Evolutionary conservation across 2,888 invertebrate genomes (phyloP), one percentile per base, ranked within the genome.

Genomic region (Euzetes globulus): DNA sequence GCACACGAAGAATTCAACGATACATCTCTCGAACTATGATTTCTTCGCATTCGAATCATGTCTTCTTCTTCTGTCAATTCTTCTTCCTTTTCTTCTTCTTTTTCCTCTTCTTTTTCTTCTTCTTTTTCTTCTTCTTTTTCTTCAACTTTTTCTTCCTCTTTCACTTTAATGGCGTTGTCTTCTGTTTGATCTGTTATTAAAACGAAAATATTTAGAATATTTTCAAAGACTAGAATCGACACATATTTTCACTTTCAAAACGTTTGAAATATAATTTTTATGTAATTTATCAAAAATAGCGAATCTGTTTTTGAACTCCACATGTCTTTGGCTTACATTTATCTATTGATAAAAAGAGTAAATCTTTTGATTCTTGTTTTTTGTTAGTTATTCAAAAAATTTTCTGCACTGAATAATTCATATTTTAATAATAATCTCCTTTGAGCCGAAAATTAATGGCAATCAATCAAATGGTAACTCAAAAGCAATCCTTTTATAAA

Each of bases 1-100:
- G 77, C 65, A 77, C 47, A 72, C 22, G 70, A 33, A 17, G 72
- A 60, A 29, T 60, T 29, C 60, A 60, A 9, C 19, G 63, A 33
- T 5, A 63, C 19, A 19, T 63, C 68, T 19, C 13, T 41, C 22
- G 19, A 9, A n/a, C 33, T 11, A 4, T 33, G 68, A 13, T 19
- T 6, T 22, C n/a, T 68, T 22, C 41, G 19, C 11, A 68, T 13
- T 7, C 68, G 19, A 45, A 22, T 11, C 68, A 68, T 68, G 11
- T 68, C 22, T 41, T 71, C 19, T 71, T 55, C 52, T 19, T 71
- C 29, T 11, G 11, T 1, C 2, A 15, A 15, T 27, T 71, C 37
- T 45, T 71, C 71, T 25, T 37, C 29, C 4, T 9, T 33, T 29
- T 19, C 22, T 33, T 70, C 70, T 41, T 13, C 7, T 41, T 6